Evolutionary conservation across 2,888 invertebrate species (phyloP).

Genomic region (Amphimallon solstitiale): DNA sequence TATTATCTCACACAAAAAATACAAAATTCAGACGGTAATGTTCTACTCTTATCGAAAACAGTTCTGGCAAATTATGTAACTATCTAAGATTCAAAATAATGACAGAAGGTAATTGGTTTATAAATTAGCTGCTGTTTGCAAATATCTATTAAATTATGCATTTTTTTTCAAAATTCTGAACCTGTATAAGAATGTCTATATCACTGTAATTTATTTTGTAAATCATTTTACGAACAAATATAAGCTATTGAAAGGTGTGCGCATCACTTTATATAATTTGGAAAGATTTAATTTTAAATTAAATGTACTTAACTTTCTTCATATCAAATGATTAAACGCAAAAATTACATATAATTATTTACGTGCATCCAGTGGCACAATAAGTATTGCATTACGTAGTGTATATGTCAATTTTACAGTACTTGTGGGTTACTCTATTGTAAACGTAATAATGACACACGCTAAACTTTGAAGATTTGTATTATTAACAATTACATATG

Average conservation of each 20-base stretch:
- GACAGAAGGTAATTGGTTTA: too few species aligned
- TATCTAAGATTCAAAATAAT: too few species aligned
- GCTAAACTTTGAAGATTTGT: conserved; percentile 22
- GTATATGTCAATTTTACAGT: neutral
- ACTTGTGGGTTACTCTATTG: conserved; percentile 4
- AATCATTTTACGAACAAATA: neutral
- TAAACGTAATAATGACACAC: neutral
- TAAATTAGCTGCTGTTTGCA: too few species aligned
- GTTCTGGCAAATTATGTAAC: too few species aligned
- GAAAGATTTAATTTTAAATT: neutral
- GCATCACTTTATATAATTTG: neutral
- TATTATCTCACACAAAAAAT: too few species aligned
- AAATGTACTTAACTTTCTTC: conserved; percentile 33
- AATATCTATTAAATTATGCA: too few species aligned
- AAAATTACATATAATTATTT: conserved; percentile 37
- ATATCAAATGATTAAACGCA: conserved; percentile 33
- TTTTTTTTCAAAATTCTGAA: too few species aligned
- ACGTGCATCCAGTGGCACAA: conserved; percentile 29
- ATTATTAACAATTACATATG: conserved; percentile 19
- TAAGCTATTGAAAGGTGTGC: neutral
- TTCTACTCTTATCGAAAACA: too few species aligned
- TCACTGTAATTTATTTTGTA: neutral
- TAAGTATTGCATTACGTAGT: neutral
- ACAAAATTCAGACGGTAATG: too few species aligned
- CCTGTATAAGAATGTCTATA: too few species aligned